Evolutionary conservation across 2,888 invertebrate genomes (phyloP).

Genomic region (Gandaritis pyraliata): DNA sequence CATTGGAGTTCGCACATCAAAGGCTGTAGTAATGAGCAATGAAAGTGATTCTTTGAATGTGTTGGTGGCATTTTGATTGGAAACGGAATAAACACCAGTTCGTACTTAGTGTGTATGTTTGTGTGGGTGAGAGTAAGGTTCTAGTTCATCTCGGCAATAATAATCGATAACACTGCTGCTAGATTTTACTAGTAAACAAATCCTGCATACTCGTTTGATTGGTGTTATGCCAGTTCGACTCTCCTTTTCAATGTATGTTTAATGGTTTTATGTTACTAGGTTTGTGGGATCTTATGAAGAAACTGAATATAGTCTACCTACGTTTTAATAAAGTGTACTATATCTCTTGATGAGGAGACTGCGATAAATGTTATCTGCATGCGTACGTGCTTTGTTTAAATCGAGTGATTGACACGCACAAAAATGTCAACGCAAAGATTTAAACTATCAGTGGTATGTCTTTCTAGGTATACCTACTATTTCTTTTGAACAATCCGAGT

Average conservation of each 20-base stretch:
- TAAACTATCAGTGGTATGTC: slow-evolving; percentile 11
- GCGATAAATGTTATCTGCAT: background rate
- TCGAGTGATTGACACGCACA: slow-evolving; percentile 13
- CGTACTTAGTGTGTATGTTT: slow-evolving; percentile 4
- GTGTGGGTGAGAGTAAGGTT: background rate
- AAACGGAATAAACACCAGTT: slow-evolving; percentile 15
- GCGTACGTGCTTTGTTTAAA: slow-evolving; percentile 20
- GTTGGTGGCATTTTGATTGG: slow-evolving; percentile 28
- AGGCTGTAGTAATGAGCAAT: slow-evolving; percentile 24
- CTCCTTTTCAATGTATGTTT: no score
- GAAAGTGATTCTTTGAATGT: slow-evolving; percentile 26
- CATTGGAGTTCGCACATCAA: slow-evolving; percentile 31
- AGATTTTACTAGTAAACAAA: no score
- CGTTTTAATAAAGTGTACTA: no score
- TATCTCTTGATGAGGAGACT: no score
- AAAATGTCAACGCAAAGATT: slow-evolving; percentile 15
- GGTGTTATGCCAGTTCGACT: no score
- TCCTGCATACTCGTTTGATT: no score
- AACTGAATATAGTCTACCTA: no score
- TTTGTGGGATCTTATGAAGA: no score
- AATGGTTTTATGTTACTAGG: no score
- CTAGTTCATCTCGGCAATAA: background rate
- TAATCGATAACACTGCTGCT: background rate
- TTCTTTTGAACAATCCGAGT: background rate
- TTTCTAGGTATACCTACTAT: background rate